Conservation (phyloP, 2,113 vertebrate species). For the Chitala chitala region DNA sequence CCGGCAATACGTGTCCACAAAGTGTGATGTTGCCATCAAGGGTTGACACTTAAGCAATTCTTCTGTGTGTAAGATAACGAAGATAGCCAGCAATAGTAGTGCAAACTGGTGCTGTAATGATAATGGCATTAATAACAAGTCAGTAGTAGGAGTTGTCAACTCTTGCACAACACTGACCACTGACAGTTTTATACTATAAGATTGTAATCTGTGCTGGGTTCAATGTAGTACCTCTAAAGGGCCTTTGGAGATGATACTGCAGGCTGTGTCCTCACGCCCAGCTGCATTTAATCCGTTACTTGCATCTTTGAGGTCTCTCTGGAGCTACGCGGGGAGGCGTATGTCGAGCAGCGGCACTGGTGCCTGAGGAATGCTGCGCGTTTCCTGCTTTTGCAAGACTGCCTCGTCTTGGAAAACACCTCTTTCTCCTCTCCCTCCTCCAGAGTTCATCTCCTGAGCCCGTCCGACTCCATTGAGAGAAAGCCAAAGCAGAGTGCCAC, state of each 20-base stretch:
- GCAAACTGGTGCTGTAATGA: slow-evolving; percentile 27
- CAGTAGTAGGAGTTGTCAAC: slow-evolving; percentile 5
- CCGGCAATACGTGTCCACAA: neutral
- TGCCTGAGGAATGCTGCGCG: neutral
- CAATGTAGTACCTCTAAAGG: neutral
- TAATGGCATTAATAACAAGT: slow-evolving; percentile 27
- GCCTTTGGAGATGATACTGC: neutral
- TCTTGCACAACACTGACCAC: slow-evolving; percentile 5
- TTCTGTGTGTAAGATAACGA: neutral
- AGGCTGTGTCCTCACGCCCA: neutral
- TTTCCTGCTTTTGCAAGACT: neutral
- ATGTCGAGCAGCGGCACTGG: neutral
- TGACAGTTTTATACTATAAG: slow-evolving; percentile 1
- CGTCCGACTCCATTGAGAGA: slow-evolving; percentile 23
- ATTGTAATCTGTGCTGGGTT: slow-evolving; percentile 29
- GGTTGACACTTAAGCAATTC: neutral
- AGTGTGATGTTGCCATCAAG: neutral
- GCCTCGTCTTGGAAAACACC: neutral
- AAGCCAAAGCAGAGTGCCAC: slow-evolving; percentile 29
- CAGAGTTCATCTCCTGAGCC: neutral
- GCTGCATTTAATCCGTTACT: too few species aligned
- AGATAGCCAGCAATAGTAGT: slow-evolving; percentile 3
- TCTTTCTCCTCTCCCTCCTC: too few species aligned
- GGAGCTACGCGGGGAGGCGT: neutral
- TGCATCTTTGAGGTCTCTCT: too few species aligned